Conservation (phyloP, 2,797 vertebrate genomes). For the Macropus fuliginosus region DNA sequence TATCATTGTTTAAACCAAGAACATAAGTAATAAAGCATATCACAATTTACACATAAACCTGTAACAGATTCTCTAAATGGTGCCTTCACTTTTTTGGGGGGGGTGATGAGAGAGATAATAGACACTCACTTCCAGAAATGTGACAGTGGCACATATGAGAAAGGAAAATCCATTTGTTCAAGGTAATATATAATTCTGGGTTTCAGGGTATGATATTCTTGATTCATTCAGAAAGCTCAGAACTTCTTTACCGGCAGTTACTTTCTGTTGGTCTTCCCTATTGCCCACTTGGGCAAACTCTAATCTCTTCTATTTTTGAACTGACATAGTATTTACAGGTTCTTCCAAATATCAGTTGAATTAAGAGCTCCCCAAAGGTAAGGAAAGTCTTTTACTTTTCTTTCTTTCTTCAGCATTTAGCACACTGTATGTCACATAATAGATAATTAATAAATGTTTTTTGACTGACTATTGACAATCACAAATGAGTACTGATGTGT, state of each 20-base stretch:
- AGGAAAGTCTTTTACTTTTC: neutral
- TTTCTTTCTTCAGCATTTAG: neutral
- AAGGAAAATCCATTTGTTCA: neutral
- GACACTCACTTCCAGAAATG: neutral
- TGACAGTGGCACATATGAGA: neutral
- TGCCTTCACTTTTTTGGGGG: neutral
- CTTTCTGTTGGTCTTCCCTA: neutral
- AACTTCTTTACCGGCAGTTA: neutral
- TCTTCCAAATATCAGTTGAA: neutral
- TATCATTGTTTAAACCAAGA: neutral
- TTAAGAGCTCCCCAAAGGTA: neutral
- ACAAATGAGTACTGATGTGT: neutral
- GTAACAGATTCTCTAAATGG: neutral
- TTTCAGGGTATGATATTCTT: neutral
- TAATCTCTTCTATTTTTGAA: neutral
- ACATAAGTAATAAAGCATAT: neutral
- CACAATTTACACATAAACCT: neutral
- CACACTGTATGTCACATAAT: neutral
- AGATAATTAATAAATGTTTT: neutral
- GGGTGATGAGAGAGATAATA: neutral
- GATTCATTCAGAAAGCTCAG: neutral
- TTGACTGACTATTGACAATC: neutral
- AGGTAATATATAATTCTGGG: neutral
- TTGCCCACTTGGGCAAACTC: neutral
- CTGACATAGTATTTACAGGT: neutral